phyloP scores from a whole-genome alignment of 2,888 invertebrate species.

The Eledona agricola region DNA sequence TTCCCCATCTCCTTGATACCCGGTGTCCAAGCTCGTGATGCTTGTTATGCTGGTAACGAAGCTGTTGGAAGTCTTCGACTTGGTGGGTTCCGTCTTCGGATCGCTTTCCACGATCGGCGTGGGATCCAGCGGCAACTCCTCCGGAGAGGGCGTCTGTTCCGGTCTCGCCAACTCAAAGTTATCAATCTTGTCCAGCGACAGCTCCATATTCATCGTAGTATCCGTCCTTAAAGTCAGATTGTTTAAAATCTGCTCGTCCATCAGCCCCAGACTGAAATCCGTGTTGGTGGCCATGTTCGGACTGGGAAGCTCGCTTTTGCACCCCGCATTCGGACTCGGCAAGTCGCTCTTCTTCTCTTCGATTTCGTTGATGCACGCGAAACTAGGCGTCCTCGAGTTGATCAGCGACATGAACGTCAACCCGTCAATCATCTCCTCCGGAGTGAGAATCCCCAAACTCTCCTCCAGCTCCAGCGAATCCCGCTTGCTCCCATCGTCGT shows the following conservation, averaged over 20 bases:
- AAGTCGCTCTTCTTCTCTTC: slow-evolving; percentile 42
- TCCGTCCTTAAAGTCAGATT: slow-evolving; percentile 67
- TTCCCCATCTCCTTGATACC: slow-evolving; percentile 92
- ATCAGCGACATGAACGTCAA: slow-evolving; percentile 53
- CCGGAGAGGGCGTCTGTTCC: slow-evolving; percentile 85
- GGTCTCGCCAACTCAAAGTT: slow-evolving; percentile 64
- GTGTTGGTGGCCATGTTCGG: slow-evolving; percentile 55
- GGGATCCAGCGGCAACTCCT: slow-evolving; percentile 83
- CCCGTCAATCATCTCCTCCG: slow-evolving; percentile 84
- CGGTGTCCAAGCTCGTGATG: slow-evolving; percentile 90
- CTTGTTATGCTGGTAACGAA: slow-evolving; percentile 90
- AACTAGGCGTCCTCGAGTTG: slow-evolving; percentile 64
- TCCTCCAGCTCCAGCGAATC: slow-evolving; percentile 84
- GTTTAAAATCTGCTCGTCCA: slow-evolving; percentile 69
- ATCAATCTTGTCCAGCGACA: slow-evolving; percentile 61
- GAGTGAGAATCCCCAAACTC: slow-evolving; percentile 83
- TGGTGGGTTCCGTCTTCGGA: slow-evolving; percentile 68
- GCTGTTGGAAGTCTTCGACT: slow-evolving; percentile 77
- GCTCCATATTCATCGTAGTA: slow-evolving; percentile 67
- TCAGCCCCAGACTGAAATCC: slow-evolving; percentile 60
- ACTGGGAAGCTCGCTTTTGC: slow-evolving; percentile 50
- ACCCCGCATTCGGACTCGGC: slow-evolving; percentile 53
- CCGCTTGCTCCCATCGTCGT: slow-evolving; percentile 67
- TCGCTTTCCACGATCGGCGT: slow-evolving; percentile 69
- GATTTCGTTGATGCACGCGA: slow-evolving; percentile 59